Conservation (phyloP, 2,888 invertebrate species). For the Trypoxylon attenuatum region DNA sequence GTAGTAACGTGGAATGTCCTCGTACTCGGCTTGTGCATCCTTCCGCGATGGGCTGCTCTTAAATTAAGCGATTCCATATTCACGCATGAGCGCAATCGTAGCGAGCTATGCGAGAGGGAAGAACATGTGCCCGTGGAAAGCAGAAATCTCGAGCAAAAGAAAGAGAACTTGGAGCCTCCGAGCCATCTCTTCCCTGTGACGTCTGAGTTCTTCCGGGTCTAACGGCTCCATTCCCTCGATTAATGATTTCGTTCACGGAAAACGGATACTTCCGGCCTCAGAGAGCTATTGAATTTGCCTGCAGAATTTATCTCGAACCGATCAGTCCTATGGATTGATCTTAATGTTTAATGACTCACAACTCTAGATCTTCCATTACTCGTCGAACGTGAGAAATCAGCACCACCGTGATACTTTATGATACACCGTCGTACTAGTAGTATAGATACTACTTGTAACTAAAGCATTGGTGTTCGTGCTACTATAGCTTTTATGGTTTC, state of each 20-base stretch:
- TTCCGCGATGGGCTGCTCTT: constrained; percentile 16
- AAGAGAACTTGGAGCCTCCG: constrained; percentile 15
- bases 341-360: too few relatives aligned
- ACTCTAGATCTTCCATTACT: background rate
- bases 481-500: too few relatives aligned
- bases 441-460: too few relatives aligned
- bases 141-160: constrained; percentile 30
- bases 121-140: constrained; percentile 4
- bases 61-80: constrained; percentile 57
- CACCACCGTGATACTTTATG: constrained; percentile 4
- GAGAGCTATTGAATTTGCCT: constrained; percentile 15
- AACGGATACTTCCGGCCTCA: constrained; percentile 35
- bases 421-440: too few relatives aligned
- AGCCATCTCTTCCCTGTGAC: constrained; percentile 42
- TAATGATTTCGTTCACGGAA: constrained; percentile 33
- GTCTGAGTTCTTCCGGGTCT: constrained; percentile 48
- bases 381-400: constrained; percentile 2
- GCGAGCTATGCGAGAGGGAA: constrained; percentile 22
- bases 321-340: constrained; percentile 20
- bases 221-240: constrained; percentile 18
- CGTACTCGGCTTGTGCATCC: background rate
- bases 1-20: too few relatives aligned
- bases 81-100: constrained; percentile 47
- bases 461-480: too few relatives aligned
- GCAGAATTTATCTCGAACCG: background rate